Base-by-base conservation (phyloP, 23 tunicate genomes). In the Phallusia fumigata region DNA sequence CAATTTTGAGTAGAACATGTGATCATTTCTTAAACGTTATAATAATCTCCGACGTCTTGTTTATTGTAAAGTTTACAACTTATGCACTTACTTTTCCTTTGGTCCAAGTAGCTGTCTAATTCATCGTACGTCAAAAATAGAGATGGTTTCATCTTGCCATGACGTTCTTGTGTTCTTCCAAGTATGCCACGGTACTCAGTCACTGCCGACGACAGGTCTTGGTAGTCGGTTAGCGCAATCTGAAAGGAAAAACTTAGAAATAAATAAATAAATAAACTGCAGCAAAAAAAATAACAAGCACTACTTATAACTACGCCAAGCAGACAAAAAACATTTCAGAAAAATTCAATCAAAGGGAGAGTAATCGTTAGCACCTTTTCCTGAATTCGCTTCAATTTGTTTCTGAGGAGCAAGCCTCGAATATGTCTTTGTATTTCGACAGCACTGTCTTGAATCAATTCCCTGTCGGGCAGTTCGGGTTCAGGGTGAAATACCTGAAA, bases 351-450 rank as follows among this genome's bases (percentile, higher is more conserved):
- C n/a, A n/a, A n/a, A n/a, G n/a, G n/a, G n/a, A 51, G 15, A 51
- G 18, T 58, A 24, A 22, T 58, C 13, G 26, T 58, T 3, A 6
- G 28, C 28, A 79, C 83, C 44, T 79, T 79, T 32, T 84, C 53
- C 32, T 36, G 30, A 3, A 87, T 72, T 3, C 51, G 52, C 18
- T 36, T 64, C n/a, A 81, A 52, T 52, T 53, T 52, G 31, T 76
- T 58, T 64, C 91, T 36, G 0, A 87, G 69, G 65, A 87, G 65
- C 91, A 86, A 87, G 0, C 91, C 91, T 15, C 91, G 79, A 28
- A 87, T 65, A 31, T 51, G 35, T 26, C 78, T 74, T 35, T 87
- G 91, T 24, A 87, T 64, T 64, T 76, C 91, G 30, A 87, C 82
- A 11, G 91, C 91, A 64, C 85, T 81, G 26, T 87, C 86, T 36